Percentiles rank a stretch among this genome's conserved stretches.
phyloP scores from a whole-genome alignment of 2,797 vertebrate genomes.

The Sebastes vulpes region DNA sequence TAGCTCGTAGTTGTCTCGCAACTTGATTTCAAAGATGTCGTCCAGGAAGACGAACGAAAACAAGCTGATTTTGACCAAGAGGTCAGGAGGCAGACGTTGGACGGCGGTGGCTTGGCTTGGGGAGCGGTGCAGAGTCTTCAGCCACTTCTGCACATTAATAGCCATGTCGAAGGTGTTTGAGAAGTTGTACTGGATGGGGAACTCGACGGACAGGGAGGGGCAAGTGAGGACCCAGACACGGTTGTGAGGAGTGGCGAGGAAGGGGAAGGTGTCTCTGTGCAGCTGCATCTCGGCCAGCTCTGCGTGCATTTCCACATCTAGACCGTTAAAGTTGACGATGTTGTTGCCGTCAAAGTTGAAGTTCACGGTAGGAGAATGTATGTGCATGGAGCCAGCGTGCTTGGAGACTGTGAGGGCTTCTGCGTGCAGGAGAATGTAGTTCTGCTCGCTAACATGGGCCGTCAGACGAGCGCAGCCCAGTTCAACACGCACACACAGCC shows the following conservation, averaged over 20 bases:
- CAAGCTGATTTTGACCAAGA: conserved; percentile 91
- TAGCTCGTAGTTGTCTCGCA: conserved; percentile 97
- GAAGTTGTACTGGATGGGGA: conserved; percentile 98
- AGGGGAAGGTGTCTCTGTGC: conserved; percentile 89
- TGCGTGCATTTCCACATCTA: conserved; percentile 87
- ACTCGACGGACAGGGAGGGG: conserved; percentile 89
- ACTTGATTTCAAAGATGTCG: conserved; percentile 95
- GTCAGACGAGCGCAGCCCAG: conserved; percentile 87
- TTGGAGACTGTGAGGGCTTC: conserved; percentile 87
- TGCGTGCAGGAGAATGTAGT: conserved; percentile 88
- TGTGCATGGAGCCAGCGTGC: conserved; percentile 80
- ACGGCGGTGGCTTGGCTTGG: not conserved
- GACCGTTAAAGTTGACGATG: conserved; percentile 90
- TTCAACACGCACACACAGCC: conserved; percentile 86
- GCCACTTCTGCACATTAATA: conserved; percentile 95
- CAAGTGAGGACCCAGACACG: conserved; percentile 90
- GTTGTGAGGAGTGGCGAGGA: conserved; percentile 88
- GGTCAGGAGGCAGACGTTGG: conserved; percentile 88
- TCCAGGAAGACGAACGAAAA: conserved; percentile 98
- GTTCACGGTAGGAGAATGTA: conserved; percentile 87
- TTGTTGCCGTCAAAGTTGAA: conserved; percentile 94
- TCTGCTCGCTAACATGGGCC: conserved; percentile 89
- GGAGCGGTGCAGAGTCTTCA: conserved; percentile 90
- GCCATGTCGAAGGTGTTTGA: conserved; percentile 93
- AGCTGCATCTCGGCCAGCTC: conserved; percentile 90